These are phyloP conservation scores for Gallinago paraguaiae DNA, from an alignment of 2,113 vertebrate species.

Conservation along the genomic window DNA sequence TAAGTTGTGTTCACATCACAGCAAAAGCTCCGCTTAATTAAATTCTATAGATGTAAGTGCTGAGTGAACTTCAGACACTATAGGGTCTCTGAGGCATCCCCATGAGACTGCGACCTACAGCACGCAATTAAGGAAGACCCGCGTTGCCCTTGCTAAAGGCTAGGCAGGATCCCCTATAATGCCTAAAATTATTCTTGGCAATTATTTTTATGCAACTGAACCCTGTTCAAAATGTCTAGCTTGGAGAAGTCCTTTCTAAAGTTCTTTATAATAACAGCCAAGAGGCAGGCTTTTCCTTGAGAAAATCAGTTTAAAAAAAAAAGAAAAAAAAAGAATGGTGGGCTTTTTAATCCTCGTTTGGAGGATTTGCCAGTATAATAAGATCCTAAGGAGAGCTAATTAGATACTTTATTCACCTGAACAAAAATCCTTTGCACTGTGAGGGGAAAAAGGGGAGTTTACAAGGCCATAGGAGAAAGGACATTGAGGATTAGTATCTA, in stretches of 20 bases:
- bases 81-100: not conserved
- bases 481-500: not conserved
- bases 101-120: not conserved
- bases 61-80: not conserved
- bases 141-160: not conserved
- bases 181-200: not conserved
- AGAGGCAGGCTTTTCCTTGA: not conserved
- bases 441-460: not conserved
- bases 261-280: not conserved
- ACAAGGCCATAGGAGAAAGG: not conserved
- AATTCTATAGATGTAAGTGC: not conserved
- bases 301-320: not conserved
- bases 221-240: accelerated
- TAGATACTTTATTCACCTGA: not conserved
- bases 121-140: not conserved
- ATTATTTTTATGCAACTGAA: not conserved
- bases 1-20: not conserved
- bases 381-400: not conserved
- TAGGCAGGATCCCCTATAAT: not conserved
- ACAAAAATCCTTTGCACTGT: not conserved
- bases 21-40: not conserved
- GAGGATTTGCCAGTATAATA: not conserved
- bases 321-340: not conserved
- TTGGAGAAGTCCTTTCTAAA: not conserved
- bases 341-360: not conserved